Evolutionary conservation across 2,797 vertebrate genomes (phyloP), one percentile per base, ranked within the genome.

Genomic region (Argyrosomus regius): DNA sequence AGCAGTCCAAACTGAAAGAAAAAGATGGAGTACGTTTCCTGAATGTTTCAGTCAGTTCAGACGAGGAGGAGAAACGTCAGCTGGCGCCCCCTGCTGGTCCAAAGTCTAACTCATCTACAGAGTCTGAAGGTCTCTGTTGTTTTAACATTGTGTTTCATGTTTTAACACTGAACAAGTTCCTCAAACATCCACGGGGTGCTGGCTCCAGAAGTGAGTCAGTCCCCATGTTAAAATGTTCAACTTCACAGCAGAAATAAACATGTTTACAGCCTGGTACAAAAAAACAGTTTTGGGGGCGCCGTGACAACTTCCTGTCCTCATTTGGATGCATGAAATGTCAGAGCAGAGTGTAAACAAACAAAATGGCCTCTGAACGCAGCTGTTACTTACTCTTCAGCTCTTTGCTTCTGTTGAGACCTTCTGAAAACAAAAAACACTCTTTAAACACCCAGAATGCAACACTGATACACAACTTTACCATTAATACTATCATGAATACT

Each of bases 351-450:
- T 20, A 77, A 78, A 75, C 22, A 86, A 77, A 82, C 68, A 43
- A 46, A 77, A 81, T 50, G 85, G 77, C 80, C 62, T 84, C 89
- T 85, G 71, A 75, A 60, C 85, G 85, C 84, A 80, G 74, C 86
- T 87, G 54, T 77, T 95, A 96, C 95, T 96, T 93, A 96, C 94
- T 95, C 92, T 94, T 96, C 80, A 92, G 87, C 92, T 95, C 95
- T 93, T 94, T 95, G 93, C 94, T 94, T 89, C 95, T 87, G 95
- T 96, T 96, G 90, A 96, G 93, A 93, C 94, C 94, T 95, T 95
- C 94, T 96, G 95, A 80, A 95, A 91, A 94, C 89, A 95, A 88
- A 88, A 94, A 80, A 91, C 71, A 83, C 48, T 60, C 84, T 93
- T 93, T 88, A 93, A 90, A 92, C 72, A 84, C 12, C 45, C 45